Percentiles rank a stretch among this genome's conserved stretches.
Conservation (phyloP, 2,113 vertebrate genomes). For the Mormyrus lacerda region DNA sequence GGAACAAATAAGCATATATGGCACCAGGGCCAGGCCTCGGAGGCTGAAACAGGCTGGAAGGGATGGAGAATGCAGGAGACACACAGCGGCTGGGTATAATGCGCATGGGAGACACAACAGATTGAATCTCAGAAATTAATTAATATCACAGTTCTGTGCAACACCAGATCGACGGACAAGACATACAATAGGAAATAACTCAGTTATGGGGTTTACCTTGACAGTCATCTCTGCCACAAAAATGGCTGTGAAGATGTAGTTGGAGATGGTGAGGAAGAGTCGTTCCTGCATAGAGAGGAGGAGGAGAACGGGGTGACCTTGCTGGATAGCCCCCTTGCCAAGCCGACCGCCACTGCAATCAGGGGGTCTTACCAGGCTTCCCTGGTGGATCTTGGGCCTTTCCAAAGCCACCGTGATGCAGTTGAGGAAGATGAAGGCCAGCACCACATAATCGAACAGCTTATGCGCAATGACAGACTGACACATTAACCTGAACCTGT, state of each 20-base stretch:
- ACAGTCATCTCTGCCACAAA: constrained; percentile 97
- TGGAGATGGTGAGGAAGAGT: constrained; percentile 95
- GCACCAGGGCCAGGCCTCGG: not conserved
- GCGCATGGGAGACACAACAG: not conserved
- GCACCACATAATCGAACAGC: constrained; percentile 90
- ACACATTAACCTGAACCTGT: constrained; percentile 87
- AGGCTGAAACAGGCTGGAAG: not conserved
- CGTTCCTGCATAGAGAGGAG: constrained; percentile 68
- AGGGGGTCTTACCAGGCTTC: constrained; percentile 77
- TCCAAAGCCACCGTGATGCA: constrained; percentile 97
- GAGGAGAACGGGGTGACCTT: not conserved
- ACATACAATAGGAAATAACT: not conserved
- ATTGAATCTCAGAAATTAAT: not conserved
- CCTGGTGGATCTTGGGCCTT: constrained; percentile 89
- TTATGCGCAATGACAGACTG: constrained; percentile 94
- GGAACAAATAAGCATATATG: not conserved
- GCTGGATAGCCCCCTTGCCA: not conserved
- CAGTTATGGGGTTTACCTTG: constrained; percentile 70
- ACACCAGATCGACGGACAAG: not conserved
- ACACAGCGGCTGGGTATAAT: not conserved
- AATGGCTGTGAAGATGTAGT: constrained; percentile 99
- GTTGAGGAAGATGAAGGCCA: constrained; percentile 97
- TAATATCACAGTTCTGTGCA: not conserved
- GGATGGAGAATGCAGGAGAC: not conserved
- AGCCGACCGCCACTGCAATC: not conserved